Base-by-base conservation (phyloP, 2,797 vertebrate species). In the Eulemur rubriventer region DNA sequence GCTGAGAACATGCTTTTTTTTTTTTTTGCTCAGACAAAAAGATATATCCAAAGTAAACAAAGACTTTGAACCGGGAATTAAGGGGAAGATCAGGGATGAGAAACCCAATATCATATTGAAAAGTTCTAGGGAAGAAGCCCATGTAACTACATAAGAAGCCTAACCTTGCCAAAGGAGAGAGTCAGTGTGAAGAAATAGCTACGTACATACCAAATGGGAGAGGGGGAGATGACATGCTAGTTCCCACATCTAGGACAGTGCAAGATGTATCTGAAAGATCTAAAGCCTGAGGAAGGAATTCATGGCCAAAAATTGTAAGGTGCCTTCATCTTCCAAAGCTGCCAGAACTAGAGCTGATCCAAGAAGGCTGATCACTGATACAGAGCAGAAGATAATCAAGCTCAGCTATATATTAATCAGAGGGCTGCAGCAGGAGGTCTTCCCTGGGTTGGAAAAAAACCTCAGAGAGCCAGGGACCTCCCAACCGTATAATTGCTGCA, bases 41-140 rank as follows among this genome's bases (percentile, higher is more conserved):
- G 61, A 76, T 69, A 65, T 46, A 80, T 57, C 43, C 41, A 70
- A 93, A 88, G 24, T 72, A 90, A 97, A 92, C 24, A 87, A 95
- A 87, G 9, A 1, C 20, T 93, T 76, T 87, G 46, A 91, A 69
- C 20, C 81, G 17, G 26, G 4, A 93, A 84, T 12, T 78, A 90
- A 35, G 22, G 20, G 30, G 12, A 67, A 94, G 33, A 52, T 30
- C 41, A 78, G 35, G 79, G 30, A 83, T 86, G 28, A 91, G 46
- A 91, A 94, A 86, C 43, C 33, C 57, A 87, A 55, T 7, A 26
- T 1, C 24, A 10, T 30, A 85, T 3, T 89, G 41, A 69, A 96
- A 92, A 94, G 57, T 82, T 89, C n/a, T 72, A 92, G 28, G 13
- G 33, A 93, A 55, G 20, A 89, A 93, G 33, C 33, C 61, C 18